Percentiles rank a stretch among this genome's conserved stretches.
Conservation (phyloP, 2,113 vertebrate genomes). For the Butorides virescens region DNA sequence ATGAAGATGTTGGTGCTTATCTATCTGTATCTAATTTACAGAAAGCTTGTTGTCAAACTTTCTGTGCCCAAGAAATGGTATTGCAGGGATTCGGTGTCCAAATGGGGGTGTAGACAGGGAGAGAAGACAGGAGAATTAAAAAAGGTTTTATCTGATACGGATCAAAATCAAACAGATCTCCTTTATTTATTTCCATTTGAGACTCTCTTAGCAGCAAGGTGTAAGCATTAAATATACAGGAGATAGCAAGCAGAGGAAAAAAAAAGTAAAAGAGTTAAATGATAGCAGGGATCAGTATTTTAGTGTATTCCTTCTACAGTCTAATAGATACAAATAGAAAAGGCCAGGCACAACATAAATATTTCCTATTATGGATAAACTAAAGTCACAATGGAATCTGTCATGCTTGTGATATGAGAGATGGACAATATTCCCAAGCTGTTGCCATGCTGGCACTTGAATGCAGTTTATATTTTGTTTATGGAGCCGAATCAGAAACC, state of each 20-base stretch:
- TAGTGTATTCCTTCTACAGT: constrained; percentile 55
- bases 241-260: neutral
- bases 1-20: constrained; percentile 61
- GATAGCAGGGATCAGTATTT: constrained; percentile 36
- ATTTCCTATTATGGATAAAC: constrained; percentile 83
- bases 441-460: constrained; percentile 71
- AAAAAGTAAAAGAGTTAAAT: constrained; percentile 19
- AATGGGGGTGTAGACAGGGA: neutral
- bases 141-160: neutral
- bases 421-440: constrained; percentile 76
- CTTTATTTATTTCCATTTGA: neutral
- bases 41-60: constrained; percentile 46
- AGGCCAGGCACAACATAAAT: constrained; percentile 70
- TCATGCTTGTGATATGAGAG: constrained; percentile 79
- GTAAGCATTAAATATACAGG: constrained; percentile 42
- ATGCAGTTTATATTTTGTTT: constrained; percentile 82
- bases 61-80: neutral
- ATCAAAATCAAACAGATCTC: neutral
- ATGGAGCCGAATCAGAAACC: constrained; percentile 75
- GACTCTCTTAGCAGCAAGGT: neutral
- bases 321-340: constrained; percentile 65
- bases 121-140: constrained; percentile 1
- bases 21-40: constrained; percentile 23
- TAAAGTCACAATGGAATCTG: constrained; percentile 78
- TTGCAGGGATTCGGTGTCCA: neutral